Evolutionary conservation across 2,888 invertebrate species (phyloP), one percentile per base, ranked within the genome.

Genomic region (Arge pagana): DNA sequence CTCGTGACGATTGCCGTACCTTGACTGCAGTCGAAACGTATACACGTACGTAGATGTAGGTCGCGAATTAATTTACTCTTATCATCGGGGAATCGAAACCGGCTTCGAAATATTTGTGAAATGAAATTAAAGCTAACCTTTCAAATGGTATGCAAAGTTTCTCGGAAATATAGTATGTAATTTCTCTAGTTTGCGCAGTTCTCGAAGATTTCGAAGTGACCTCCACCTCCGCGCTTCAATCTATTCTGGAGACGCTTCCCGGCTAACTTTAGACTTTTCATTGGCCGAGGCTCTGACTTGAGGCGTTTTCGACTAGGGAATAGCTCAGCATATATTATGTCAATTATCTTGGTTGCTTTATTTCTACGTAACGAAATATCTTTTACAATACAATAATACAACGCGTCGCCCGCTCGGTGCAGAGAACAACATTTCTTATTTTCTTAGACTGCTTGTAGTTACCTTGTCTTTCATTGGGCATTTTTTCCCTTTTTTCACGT

Each of bases 171-270:
- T 40, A 40, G 33, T 33, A 11, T 33, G 33, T 33, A n/a, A 33
- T n/a, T 10, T 24, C 40, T 26, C 19, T 40, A 40, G 40, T 40
- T 40, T 26, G 26, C 40, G 24, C 16, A 26, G 40, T 26, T 40
- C 13, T 26, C 4, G 54, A 58, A 56, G 58, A 63, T 64, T 68
- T 66, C 63, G 56, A 61, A 69, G 64, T 66, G 69, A 70, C 70
- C 71, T 71, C 71, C 70, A 68, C 70, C 68, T 66, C 66, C 65
- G 65, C 68, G 61, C 63, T 70, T 70, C 59, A 54, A 61, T 71
- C 71, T 73, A 72, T 71, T 72, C 71, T 70, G 64, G 69, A 72
- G 62, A 64, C 63, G 58, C 55, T 43, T 59, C 60, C 58, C 57
- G 53, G 63, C 70, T 71, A 72, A 71, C 63, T 73, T 72, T 72